Conservation (phyloP, 2,113 vertebrate genomes). For the Protobothrops flavoviridis region DNA sequence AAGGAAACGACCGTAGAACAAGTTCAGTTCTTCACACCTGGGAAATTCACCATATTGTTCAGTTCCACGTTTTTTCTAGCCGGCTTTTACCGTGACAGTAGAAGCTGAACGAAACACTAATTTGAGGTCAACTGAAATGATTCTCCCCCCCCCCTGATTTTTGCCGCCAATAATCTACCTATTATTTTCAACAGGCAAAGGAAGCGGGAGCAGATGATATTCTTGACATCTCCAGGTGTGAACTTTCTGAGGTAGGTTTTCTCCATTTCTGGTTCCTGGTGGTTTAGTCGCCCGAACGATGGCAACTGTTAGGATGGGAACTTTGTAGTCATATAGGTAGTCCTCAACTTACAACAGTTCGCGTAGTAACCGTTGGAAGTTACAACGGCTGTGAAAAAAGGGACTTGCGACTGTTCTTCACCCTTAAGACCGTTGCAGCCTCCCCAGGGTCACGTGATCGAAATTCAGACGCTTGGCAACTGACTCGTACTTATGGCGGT, state of each 20-base stretch:
- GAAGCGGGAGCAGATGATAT: conserved; percentile 91
- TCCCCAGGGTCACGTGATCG: no score
- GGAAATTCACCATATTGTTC: background rate
- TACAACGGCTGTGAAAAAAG: no score
- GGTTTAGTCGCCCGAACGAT: background rate
- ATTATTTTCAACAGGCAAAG: conserved; percentile 77
- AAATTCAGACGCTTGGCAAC: no score
- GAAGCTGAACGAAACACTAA: background rate
- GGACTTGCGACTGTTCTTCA: no score
- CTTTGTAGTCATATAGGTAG: background rate
- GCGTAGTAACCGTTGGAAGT: no score
- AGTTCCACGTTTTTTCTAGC: background rate
- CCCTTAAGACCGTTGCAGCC: no score
- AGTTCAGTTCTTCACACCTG: background rate
- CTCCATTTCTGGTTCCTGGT: accelerated
- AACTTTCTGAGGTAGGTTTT: conserved; percentile 84
- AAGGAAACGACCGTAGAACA: background rate
- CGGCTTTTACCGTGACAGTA: background rate
- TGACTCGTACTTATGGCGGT: no score
- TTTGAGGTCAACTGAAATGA: background rate
- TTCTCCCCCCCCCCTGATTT: background rate
- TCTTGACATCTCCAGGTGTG: conserved; percentile 90
- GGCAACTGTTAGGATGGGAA: background rate
- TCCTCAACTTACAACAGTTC: no score
- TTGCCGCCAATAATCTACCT: background rate